Base-by-base conservation (phyloP, 2,888 invertebrate genomes). In the Lithophane leautieri region DNA sequence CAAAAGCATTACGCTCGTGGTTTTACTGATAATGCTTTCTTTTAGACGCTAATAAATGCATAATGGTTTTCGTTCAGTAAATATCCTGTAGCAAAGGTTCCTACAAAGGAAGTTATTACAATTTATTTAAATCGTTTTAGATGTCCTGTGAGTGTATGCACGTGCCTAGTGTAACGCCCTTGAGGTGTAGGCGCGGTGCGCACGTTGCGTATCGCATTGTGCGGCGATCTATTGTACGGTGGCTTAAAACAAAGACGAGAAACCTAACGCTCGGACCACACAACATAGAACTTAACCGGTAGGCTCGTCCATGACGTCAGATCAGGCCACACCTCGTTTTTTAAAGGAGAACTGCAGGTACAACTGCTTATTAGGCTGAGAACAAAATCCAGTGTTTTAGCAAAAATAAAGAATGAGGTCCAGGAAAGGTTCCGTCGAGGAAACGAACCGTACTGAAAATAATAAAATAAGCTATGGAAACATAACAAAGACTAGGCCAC, bases 151-250 rank as follows among this genome's bases (percentile, higher is more conserved):
- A 58, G 50, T 63, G 25, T 70, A 25, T 76, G 89, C 91, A 93
- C 91, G 91, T 92, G 93, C 89, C 86, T 82, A 89, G 80, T 89
- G 90, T 79, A 86, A 77, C 90, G 92, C 89, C 93, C 93, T 93
- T 94, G 95, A 90, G 62, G 89, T 78, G 79, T 77, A 88, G 90
- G 89, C 82, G 76, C 75, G 88, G 90, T 88, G 90, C 80, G 89
- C 93, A 91, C 83, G 78, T 88, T 91, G 94, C 94, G 94, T 95
- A 91, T 92, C 94, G 89, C 89, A 95, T 94, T 95, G 94, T 95
- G 87, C 81, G 84, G 84, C 76, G 83, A 80, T 84, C 88, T 90
- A 92, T 93, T 94, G 93, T 94, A 90, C 87, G 67, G 81, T 68
- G 80, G 82, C 76, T 87, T 82, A 70, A 79, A 85, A 95, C 94